Evolutionary conservation across 2,888 invertebrate genomes (phyloP).

Genomic region (Sinhomidia bicolor): DNA sequence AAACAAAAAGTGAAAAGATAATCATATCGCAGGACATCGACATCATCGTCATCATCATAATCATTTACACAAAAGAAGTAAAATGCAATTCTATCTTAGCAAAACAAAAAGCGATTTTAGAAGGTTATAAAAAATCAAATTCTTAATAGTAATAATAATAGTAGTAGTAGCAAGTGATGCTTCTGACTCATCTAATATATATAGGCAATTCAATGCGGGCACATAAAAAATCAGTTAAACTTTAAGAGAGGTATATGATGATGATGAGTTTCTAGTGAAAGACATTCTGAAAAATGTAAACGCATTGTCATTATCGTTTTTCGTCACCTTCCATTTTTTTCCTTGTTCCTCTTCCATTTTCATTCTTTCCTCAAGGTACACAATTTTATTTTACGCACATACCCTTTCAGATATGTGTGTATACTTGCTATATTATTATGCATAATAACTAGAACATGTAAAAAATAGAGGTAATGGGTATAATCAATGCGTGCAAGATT

Average conservation of each 20-base stretch:
- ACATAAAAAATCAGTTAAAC: conserved; percentile 19
- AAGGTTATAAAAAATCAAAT: neutral
- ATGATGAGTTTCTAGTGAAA: conserved; percentile 11
- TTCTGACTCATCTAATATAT: neutral
- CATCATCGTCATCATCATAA: conserved; percentile 22
- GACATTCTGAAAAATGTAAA: conserved; percentile 1
- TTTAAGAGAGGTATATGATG: too few relatives aligned
- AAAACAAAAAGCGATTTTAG: conserved; percentile 17
- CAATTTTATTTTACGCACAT: neutral
- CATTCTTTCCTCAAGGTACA: neutral
- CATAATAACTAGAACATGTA: neutral
- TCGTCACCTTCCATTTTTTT: conserved; percentile 31
- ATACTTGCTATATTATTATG: too few relatives aligned
- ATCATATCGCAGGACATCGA: conserved; percentile 62
- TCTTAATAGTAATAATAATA: neutral
- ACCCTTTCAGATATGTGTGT: too few relatives aligned
- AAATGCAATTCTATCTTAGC: conserved; percentile 16
- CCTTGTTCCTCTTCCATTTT: neutral
- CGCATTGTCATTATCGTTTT: conserved; percentile 29
- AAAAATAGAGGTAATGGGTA: neutral
- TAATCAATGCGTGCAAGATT: neutral
- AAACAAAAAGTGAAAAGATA: conserved; percentile 69
- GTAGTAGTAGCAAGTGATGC: too few relatives aligned
- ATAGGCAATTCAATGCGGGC: neutral
- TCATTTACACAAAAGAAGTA: conserved; percentile 33